These are phyloP conservation scores for Herpailurus yagouaroundi DNA, from an alignment of 2,113 vertebrate species.

Conservation along the genomic window DNA sequence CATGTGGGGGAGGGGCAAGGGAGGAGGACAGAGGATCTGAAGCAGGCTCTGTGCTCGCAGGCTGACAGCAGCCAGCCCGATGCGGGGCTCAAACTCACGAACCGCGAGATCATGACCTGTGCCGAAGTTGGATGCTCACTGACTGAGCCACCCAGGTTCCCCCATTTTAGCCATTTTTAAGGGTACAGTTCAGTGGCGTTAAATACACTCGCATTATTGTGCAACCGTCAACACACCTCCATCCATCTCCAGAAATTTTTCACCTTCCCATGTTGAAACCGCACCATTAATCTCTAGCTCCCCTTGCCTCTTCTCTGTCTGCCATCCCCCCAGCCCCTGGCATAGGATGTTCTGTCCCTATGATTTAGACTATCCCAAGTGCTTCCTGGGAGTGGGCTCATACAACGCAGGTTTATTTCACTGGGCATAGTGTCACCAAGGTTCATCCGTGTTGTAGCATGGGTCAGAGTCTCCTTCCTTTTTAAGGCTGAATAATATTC, in stretches of 20 bases:
- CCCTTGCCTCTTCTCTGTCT: rapidly evolving
- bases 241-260: neutral
- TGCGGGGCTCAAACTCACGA: too few species aligned
- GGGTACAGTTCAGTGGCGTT: neutral
- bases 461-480: neutral
- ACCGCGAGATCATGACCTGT: too few species aligned
- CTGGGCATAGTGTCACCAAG: neutral
- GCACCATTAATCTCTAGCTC: neutral
- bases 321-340: neutral
- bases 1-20: too few species aligned
- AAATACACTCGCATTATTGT: neutral
- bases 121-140: too few species aligned
- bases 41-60: too few species aligned
- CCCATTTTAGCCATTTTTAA: neutral
- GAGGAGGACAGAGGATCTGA: too few species aligned
- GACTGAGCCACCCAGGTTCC: too few species aligned
- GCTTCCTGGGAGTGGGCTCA: neutral
- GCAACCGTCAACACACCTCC: too few species aligned
- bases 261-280: neutral
- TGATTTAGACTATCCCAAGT: neutral
- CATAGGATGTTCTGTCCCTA: neutral
- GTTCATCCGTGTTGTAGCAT: neutral
- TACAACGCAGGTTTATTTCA: neutral
- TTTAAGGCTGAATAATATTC: neutral
- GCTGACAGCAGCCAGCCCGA: too few species aligned